Conservation (phyloP, 2,797 vertebrate genomes). For the Pyrocephalus nanus region DNA sequence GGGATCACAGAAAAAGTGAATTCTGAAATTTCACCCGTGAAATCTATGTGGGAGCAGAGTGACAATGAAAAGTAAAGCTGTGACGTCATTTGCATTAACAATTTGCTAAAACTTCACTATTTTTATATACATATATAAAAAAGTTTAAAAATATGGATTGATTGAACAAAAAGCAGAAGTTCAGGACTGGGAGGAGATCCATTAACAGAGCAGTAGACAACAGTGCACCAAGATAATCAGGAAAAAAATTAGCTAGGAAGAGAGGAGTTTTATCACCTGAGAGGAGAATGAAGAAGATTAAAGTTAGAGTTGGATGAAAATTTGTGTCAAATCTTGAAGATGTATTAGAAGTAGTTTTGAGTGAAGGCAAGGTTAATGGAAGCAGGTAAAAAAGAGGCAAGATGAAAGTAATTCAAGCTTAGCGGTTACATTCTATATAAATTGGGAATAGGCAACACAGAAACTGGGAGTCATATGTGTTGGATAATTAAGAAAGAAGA, state of each 20-base stretch:
- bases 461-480: background rate
- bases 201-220: background rate
- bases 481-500: constrained; percentile 10
- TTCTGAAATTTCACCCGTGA: background rate
- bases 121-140: background rate
- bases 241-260: background rate
- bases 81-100: background rate
- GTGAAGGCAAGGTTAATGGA: background rate
- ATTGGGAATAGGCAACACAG: background rate
- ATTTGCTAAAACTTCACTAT: background rate
- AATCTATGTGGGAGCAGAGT: background rate
- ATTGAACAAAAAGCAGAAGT: background rate
- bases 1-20: background rate
- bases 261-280: background rate
- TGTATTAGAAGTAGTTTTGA: background rate
- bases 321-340: background rate
- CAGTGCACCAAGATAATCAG: background rate
- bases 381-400: background rate
- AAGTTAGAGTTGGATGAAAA: background rate
- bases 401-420: background rate
- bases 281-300: background rate
- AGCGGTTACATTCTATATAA: background rate
- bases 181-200: background rate
- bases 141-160: background rate
- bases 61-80: background rate